Conservation (phyloP, 2,113 vertebrate genomes). For the Uropsilus gracilis region DNA sequence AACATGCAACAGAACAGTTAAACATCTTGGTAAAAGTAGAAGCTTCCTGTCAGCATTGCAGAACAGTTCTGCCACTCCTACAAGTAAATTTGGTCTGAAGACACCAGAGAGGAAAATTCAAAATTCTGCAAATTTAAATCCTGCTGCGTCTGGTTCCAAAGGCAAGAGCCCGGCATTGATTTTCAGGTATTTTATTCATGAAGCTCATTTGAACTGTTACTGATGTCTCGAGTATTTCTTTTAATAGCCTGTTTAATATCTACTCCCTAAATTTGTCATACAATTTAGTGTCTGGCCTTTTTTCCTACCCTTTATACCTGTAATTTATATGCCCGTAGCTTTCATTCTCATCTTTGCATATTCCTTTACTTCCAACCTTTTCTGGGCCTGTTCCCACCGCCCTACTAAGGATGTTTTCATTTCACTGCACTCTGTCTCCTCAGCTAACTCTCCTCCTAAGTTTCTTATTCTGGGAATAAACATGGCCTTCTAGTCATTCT, state of each 20-base stretch:
- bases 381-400: not conserved
- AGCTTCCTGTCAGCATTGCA: conserved; percentile 81
- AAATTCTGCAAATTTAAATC: conserved; percentile 67
- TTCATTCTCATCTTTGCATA: not conserved
- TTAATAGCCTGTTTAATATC: not conserved
- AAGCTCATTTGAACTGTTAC: not conserved
- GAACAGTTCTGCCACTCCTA: conserved; percentile 79
- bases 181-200: conserved; percentile 82
- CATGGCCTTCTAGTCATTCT: not conserved
- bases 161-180: conserved; percentile 77
- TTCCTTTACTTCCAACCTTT: not conserved
- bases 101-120: conserved; percentile 79
- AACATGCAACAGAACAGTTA: conserved; percentile 90
- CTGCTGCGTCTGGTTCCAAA: conserved; percentile 76
- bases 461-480: not conserved
- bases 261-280: not conserved
- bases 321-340: not conserved
- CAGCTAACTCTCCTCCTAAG: not conserved
- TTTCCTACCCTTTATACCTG: not conserved
- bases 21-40: conserved; percentile 88
- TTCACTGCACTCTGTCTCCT: not conserved
- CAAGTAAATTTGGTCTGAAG: conserved; percentile 74
- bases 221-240: not conserved
- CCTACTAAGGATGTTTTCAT: not conserved
- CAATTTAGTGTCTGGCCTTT: not conserved